Evolutionary conservation across 2,888 invertebrate genomes (phyloP).

Genomic region (Strigamia maritima): DNA sequence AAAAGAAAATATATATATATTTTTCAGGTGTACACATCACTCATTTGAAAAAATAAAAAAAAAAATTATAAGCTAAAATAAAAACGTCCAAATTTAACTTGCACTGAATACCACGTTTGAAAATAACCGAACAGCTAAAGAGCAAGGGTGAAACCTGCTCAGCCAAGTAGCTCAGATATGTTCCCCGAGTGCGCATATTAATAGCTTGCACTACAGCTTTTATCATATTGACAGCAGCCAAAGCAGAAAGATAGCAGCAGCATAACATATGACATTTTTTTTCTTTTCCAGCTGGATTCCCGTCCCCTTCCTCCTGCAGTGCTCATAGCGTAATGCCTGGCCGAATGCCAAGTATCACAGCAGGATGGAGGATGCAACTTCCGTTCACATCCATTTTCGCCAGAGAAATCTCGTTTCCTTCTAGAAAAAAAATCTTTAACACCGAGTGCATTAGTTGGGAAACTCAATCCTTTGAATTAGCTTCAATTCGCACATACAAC

Average conservation of each 20-base stretch:
- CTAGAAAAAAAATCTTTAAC: not conserved
- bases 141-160: not conserved
- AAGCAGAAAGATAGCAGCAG: not conserved
- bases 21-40: not conserved
- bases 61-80: not conserved
- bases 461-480: not conserved
- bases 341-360: not conserved
- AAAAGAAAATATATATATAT: no score
- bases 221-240: conserved; percentile 4
- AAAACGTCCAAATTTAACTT: not conserved
- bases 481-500: not conserved
- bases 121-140: not conserved
- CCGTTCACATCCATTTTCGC: not conserved
- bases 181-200: not conserved
- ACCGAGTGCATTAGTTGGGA: not conserved
- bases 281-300: not conserved
- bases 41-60: not conserved
- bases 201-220: not conserved
- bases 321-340: not conserved
- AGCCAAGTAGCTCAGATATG: conserved; percentile 4
- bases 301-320: not conserved
- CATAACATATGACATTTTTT: not conserved
- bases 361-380: not conserved
- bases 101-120: not conserved
- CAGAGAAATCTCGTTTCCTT: not conserved